Base-by-base conservation (phyloP, 2,113 vertebrate species). In the Montifringilla adamsi region DNA sequence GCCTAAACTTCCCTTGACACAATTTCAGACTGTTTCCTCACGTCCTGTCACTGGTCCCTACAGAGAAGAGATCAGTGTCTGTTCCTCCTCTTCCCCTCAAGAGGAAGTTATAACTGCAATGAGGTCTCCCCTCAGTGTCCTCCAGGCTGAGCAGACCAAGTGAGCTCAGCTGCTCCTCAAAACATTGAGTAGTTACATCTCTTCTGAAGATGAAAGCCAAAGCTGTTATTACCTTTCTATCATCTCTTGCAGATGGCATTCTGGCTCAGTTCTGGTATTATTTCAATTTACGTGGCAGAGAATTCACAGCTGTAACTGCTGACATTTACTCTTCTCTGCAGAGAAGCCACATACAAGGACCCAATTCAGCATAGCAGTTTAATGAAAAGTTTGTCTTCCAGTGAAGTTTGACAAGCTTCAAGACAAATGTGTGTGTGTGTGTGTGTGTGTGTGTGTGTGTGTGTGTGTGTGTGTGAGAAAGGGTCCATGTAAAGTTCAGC, bases 241-340 rank as follows among this genome's bases (percentile, higher is more conserved):
- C 0, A 1, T n/a, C n/a, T 85, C 31, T 83, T 72, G 37, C 0
- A 8, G 33, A 52, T 73, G 49, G 46, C 67, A 49, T 72, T 88
- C 67, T 90, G 39, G 26, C 62, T 73, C 66, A 69, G 73, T 83
- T 85, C 58, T 41, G 70, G 41, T 76, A 60, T 85, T 41, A 49
- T 64, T 85, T 30, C 37, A 43, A 35, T 69, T 73, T 62, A 66
- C 0, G 0, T 62, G 63, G 43, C n/a, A 87, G 62, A 79, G 37
- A 87, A 93, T 79, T 79, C 62, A 19, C 53, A 73, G 82, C 78
- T 78, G 23, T 74, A 82, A 70, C 52, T 89, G 73, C 73, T 93
- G 79, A 90, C 39, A 79, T 95, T 95, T 89, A 47, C 56, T 89
- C 43, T 84, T 89, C 52, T 89, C 50, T 7, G 13, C 46, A 78